phyloP scores from a whole-genome alignment of 2,113 vertebrate genomes.

The Burhinus oedicnemus region DNA sequence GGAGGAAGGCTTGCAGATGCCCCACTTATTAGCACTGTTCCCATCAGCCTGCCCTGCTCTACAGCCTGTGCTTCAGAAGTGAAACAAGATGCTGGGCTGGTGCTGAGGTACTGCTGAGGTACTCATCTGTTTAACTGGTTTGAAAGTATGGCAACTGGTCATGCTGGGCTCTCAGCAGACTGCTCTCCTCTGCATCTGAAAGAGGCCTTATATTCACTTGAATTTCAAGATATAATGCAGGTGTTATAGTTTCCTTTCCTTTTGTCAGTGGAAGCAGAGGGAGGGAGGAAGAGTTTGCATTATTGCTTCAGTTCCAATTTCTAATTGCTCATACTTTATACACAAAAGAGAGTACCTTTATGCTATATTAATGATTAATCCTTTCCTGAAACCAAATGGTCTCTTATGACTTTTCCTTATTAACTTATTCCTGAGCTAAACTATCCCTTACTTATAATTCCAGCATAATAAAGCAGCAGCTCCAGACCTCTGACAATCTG shows the following conservation, averaged over 20 bases:
- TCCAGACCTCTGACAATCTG: not conserved
- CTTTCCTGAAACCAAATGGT: not conserved
- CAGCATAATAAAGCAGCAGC: not conserved
- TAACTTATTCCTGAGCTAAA: not conserved
- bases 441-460: not conserved
- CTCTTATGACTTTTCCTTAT: not conserved
- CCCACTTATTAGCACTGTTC: accelerated
- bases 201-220: not conserved
- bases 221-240: not conserved
- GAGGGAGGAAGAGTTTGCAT: not conserved
- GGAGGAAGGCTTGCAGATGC: not conserved
- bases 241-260: not conserved
- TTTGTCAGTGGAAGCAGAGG: not conserved
- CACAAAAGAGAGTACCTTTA: not conserved
- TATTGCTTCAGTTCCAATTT: not conserved
- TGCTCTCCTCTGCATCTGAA: not conserved
- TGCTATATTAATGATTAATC: not conserved
- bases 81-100: not conserved
- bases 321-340: not conserved
- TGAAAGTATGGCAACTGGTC: not conserved
- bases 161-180: not conserved
- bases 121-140: not conserved
- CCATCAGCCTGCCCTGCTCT: not conserved
- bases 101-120: not conserved
- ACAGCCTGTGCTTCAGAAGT: not conserved